These are phyloP conservation scores for Bellardia pandia DNA, from an alignment of 2,888 invertebrate genomes.

Conservation along the genomic window DNA sequence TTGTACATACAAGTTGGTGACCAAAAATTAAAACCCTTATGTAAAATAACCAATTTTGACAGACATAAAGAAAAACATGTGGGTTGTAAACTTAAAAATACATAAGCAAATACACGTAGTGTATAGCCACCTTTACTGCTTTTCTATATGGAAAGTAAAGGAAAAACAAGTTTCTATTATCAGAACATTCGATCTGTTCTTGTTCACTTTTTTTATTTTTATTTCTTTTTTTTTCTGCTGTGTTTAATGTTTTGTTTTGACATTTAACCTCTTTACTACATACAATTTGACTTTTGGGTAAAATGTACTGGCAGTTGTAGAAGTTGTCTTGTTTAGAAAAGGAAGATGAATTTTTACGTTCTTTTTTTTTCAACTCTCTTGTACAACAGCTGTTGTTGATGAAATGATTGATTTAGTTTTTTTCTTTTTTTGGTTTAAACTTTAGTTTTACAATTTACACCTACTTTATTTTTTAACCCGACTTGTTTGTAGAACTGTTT, in stretches of 20 bases:
- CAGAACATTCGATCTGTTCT: constrained; percentile 61
- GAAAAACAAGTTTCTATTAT: constrained; percentile 62
- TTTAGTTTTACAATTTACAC: too few species aligned
- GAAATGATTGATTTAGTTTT: constrained; percentile 66
- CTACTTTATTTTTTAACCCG: too few species aligned
- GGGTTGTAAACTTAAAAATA: too few species aligned
- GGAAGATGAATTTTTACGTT: constrained; percentile 1
- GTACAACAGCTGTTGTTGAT: constrained; percentile 50
- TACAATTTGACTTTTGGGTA: constrained; percentile 23
- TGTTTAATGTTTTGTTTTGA: constrained; percentile 58
- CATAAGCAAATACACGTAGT: too few species aligned
- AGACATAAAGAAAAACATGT: too few species aligned
- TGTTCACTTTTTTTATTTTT: constrained; percentile 18
- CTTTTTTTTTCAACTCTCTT: neutral
- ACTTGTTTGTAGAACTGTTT: too few species aligned
- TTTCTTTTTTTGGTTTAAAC: neutral
- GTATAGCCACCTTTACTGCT: too few species aligned
- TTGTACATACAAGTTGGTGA: too few species aligned
- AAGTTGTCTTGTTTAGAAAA: constrained; percentile 1
- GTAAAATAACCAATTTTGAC: too few species aligned
- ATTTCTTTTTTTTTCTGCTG: too few species aligned
- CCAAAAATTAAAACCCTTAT: too few species aligned
- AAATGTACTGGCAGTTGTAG: neutral
- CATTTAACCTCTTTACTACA: constrained; percentile 58
- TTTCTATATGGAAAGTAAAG: constrained; percentile 17